Evolutionary conservation across 1,140 invertebrate species (phyloP), one percentile per base, ranked within the genome.

Genomic region (Drepana arcuata): DNA sequence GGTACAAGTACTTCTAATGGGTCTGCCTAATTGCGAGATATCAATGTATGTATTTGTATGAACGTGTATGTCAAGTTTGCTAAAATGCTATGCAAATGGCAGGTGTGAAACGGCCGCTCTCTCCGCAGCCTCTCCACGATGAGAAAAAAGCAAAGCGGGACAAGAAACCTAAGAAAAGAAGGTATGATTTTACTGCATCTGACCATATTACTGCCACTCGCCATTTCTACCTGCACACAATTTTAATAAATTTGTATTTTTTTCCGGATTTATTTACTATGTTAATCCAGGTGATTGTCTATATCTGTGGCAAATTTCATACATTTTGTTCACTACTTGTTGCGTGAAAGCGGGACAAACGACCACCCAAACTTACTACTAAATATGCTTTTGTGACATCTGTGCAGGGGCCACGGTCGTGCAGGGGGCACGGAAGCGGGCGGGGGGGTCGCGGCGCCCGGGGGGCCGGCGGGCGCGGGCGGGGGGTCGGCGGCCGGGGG

Each of bases 101-200:
- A 81, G 77, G 70, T 18, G 63, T 67, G 14, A 79, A 73, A 34
- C 59, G 74, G 48, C 50, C 65, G 14, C 41, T 41, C 0, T 63
- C 70, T 1, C 65, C 74, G 0, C 65, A 61, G 15, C 34, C 59
- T 16, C 21, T 67, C 1, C 41, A 56, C 28, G 74, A 79, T 46
- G 78, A 78, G 28, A 82, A 78, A 47, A 79, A 74, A 56, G 68
- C 74, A 35, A 82, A 78, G 56, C 57, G 74, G 27, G 78, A 82
- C 29, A 82, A 79, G 55, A 82, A 82, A 60, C 74, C 67, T 26
- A 78, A 72, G 37, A 82, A 72, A 53, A 71, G 49, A 71, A 75
- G 72, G 77, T 81, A 2, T 21, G 9, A 21, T 21, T 21, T 21
- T 21, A 21, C 18, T n/a, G n/a, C n/a, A n/a, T n/a, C n/a, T n/a